phyloP scores from a whole-genome alignment of 2,797 vertebrate genomes.

The Acanthurus tractus region DNA sequence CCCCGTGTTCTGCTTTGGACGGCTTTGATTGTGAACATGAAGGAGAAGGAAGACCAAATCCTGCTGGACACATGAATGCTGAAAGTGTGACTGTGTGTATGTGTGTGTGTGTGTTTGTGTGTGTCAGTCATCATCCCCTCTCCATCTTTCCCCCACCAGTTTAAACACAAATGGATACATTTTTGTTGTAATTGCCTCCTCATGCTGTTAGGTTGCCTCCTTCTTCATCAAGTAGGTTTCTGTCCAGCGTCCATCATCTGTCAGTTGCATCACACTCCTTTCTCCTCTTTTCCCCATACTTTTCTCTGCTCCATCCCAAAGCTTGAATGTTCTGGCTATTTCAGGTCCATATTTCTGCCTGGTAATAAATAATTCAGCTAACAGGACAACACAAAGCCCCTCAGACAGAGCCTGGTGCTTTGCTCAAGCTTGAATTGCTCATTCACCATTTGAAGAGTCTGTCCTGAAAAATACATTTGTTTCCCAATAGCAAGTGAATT shows the following conservation, averaged over 20 bases:
- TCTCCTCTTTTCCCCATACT: neutral
- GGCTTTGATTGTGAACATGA: slow-evolving; percentile 70
- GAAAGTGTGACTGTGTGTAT: slow-evolving; percentile 3
- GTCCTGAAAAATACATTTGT: slow-evolving; percentile 61
- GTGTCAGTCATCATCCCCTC: slow-evolving; percentile 7
- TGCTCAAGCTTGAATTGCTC: slow-evolving; percentile 43
- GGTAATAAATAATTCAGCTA: slow-evolving; percentile 75
- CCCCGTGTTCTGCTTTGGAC: slow-evolving; percentile 36
- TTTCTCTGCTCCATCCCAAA: neutral
- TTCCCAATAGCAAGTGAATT: slow-evolving; percentile 29
- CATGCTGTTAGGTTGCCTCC: slow-evolving; percentile 55
- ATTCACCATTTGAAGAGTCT: slow-evolving; percentile 35
- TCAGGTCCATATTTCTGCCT: slow-evolving; percentile 66
- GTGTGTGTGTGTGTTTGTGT: slow-evolving; percentile 5
- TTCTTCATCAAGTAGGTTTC: slow-evolving; percentile 45
- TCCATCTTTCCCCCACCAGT: slow-evolving; percentile 10
- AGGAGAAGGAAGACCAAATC: slow-evolving; percentile 52
- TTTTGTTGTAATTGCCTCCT: slow-evolving; percentile 60
- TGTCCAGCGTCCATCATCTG: slow-evolving; percentile 39
- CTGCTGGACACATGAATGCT: slow-evolving; percentile 28
- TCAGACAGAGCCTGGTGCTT: slow-evolving; percentile 39
- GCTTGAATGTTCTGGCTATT: slow-evolving; percentile 57
- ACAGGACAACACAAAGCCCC: slow-evolving; percentile 67
- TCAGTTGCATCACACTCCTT: slow-evolving; percentile 11
- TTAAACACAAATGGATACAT: slow-evolving; percentile 53